Base-by-base conservation (phyloP, 2,888 invertebrate genomes). In the Macaria liturata region DNA sequence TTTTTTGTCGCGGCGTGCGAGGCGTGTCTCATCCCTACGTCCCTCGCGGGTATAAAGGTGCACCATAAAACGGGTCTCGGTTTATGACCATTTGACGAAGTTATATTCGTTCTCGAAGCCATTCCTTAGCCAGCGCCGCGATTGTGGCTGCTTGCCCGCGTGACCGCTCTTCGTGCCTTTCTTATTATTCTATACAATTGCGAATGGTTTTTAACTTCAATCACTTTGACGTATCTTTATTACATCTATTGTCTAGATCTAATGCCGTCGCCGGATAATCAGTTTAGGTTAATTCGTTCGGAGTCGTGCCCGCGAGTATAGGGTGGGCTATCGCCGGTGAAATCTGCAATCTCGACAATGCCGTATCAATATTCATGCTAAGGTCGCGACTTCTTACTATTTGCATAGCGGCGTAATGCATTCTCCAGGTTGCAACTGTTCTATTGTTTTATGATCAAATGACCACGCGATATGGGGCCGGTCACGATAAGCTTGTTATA, bases 371-470 rank as follows among this genome's bases (percentile, higher is more conserved):
- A 91, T 91, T 89, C 91, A 91, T 91, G 86, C 84, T 81, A 79
- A 84, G 90, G 89, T 88, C 90, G 88, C 87, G 91, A 90, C 90
- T 90, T 72, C 78, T 66, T 69, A 78, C 81, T 84, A 91, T 91
- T 91, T 89, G 89, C 91, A 91, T 91, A 88, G 85, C 88, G 86
- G 88, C 84, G 85, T 85, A 83, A 81, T 85, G 84, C 89, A 87
- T 89, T 88, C 84, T 80, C 85, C 80, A 74, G 74, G 76, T 75
- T 83, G 88, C 88, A 88, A 87, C 89, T 86, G 89, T 88, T 87
- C 88, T 88, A 91, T 91, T 90, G 90, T 90, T 88, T 90, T 89
- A 91, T 89, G 89, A 88, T 89, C 91, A 89, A 90, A 89, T 91
- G 90, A 91, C 89, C 90, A 84, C 80, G 83, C 86, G 86, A 87